Evolutionary conservation across 2,113 vertebrate species (phyloP), one percentile per base, ranked within the genome.

Genomic region (Notothenia rossii): DNA sequence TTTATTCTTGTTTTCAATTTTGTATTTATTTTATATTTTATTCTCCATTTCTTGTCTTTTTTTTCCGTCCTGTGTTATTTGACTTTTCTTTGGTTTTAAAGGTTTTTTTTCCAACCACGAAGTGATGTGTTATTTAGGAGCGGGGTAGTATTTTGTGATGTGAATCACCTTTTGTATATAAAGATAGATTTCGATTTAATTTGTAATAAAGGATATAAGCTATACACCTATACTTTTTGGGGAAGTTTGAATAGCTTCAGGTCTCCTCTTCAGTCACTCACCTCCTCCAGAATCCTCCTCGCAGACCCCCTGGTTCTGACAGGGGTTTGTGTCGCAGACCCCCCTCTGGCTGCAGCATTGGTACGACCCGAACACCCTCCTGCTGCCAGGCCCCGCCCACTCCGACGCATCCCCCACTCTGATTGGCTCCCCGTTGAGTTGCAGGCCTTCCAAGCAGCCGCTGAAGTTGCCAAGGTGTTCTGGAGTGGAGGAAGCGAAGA

Each of bases 381-480:
- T 36, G 43, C 90, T 76, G 12, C 93, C 95, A 0, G 67, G 75
- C 79, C 2, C 77, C 29, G 4, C 78, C 92, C 83, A 91, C 83
- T 85, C 92, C 0, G 14, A 75, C 2, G 63, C 72, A 0, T 94
- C 92, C 0, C 93, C 86, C 48, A 79, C 91, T 75, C 88, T 84
- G 79, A 97, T 86, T 0, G 87, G 88, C 90, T 94, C 87, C 51
- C 95, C 92, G 0, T 97, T 97, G 78, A 99, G 90, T n/a, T 86
- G 72, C 54, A 98, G 64, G 25, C 80, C 87, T 0, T 98, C 95
- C 75, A 99, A 84, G 85, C 98, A 99, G 67, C 98, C 98, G 3
- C 80, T 85, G 72, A 99, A 98, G 1, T 18, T 54, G 53, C 0
- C 36, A 7, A 40, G 29, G 3, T 29, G 36, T 40, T 40, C 36